Evolutionary conservation across 2,888 invertebrate species (phyloP).

Genomic region (Drepana falcataria): DNA sequence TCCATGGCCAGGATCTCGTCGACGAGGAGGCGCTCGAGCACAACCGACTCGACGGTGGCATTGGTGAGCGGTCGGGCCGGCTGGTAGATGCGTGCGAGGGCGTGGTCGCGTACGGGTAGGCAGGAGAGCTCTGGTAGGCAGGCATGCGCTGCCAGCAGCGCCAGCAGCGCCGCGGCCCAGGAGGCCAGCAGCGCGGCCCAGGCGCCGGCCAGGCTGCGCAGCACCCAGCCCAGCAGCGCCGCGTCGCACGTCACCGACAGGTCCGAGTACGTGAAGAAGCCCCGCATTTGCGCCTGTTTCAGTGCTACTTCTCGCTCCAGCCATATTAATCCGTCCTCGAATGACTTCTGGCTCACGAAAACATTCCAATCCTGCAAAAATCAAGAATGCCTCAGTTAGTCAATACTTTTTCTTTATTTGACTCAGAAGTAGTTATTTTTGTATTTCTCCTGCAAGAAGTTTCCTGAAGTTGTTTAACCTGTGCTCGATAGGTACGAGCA

Average conservation of each 20-base stretch:
- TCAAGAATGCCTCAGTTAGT: not conserved
- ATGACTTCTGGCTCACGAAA: constrained; percentile 86
- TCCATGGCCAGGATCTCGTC: constrained; percentile 15
- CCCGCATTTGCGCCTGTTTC: constrained; percentile 84
- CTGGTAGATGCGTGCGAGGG: constrained; percentile 25
- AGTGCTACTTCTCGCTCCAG: constrained; percentile 86
- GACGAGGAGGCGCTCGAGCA: constrained; percentile 11
- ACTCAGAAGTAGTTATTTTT: too few relatives aligned
- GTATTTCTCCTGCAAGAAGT: too few relatives aligned
- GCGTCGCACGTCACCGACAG: constrained; percentile 65
- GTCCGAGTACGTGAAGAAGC: constrained; percentile 92
- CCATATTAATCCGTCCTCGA: constrained; percentile 83
- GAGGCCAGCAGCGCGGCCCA: constrained; percentile 20
- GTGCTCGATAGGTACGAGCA: too few relatives aligned
- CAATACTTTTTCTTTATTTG: not conserved
- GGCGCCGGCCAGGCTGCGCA: constrained; percentile 16
- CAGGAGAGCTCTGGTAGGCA: constrained; percentile 7
- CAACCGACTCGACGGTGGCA: not conserved
- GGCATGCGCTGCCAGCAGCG: constrained; percentile 22
- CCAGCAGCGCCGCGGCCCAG: constrained; percentile 36
- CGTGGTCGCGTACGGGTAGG: constrained; percentile 4
- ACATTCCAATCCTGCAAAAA: constrained; percentile 89
- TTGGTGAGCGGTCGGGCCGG: constrained; percentile 34
- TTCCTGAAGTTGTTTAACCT: too few relatives aligned
- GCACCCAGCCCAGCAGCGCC: constrained; percentile 12